phyloP scores from a whole-genome alignment of 2,888 invertebrate species.

The Molorchus minor region DNA sequence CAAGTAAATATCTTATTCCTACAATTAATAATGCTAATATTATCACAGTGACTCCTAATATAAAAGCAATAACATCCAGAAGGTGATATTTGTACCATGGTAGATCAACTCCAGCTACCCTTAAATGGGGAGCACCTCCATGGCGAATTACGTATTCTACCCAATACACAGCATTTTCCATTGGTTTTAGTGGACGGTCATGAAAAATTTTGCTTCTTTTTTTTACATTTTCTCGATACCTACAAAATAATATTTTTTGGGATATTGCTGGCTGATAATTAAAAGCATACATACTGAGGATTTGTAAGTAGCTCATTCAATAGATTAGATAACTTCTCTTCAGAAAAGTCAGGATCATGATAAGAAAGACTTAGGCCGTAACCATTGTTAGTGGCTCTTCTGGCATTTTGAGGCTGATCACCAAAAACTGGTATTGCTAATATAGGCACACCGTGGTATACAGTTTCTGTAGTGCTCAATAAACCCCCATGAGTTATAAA shows the following conservation, averaged over 20 bases:
- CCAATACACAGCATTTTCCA: conserved; percentile 53
- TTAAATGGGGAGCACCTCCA: conserved; percentile 52
- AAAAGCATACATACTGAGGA: conserved; percentile 48
- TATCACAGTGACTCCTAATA: background rate
- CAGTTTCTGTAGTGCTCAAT: conserved; percentile 67
- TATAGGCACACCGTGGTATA: conserved; percentile 64
- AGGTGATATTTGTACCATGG: conserved; percentile 49
- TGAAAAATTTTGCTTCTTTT: conserved; percentile 47
- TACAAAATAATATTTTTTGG: conserved; percentile 33
- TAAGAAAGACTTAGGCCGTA: conserved; percentile 54
- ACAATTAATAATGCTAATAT: background rate
- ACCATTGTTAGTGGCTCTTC: conserved; percentile 57
- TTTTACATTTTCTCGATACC: conserved; percentile 47
- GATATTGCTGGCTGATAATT: too few relatives aligned
- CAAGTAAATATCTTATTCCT: background rate
- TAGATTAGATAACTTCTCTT: conserved; percentile 57
- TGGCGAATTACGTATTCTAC: conserved; percentile 52
- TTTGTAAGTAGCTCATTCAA: conserved; percentile 62
- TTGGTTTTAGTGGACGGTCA: conserved; percentile 50
- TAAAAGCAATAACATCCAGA: conserved; percentile 46
- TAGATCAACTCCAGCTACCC: conserved; percentile 46
- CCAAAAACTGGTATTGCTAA: conserved; percentile 65
- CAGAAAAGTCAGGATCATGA: conserved; percentile 58
- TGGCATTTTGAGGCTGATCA: conserved; percentile 65
- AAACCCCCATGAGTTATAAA: conserved; percentile 71